Base-by-base conservation (phyloP, 2,113 vertebrate genomes). In the Pseudorasbora parva region DNA sequence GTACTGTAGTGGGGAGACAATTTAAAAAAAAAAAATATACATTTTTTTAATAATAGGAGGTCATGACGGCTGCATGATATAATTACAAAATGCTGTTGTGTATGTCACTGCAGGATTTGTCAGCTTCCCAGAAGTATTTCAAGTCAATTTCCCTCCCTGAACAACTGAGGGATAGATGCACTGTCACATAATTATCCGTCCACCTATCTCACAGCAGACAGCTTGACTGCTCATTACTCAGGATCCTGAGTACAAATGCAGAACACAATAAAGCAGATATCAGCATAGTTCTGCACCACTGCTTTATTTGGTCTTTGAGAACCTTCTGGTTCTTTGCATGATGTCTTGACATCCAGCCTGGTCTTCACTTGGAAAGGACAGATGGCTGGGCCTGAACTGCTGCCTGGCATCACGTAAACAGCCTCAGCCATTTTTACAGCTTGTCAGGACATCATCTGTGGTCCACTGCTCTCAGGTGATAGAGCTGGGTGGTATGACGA, bases 161-260 rank as follows among this genome's bases (percentile, higher is more conserved):
- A 75, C 47, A 30, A 62, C n/a, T 62, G 57, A 80, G 27, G n/a
- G 78, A 71, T n/a, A 41, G 47, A 37, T 69, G 27, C 45, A 71
- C 45, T 69, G 30, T 56, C 79, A 56, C 62, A 54, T 66, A 66
- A 62, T 64, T 47, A 33, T 80, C 78, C 3, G 6, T 49, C 59
- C 25, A 49, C 15, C 78, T 25, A 60, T 62, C 75, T 78, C 75
- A 60, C 56, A 8, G 25, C n/a, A 59, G 74, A 69, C 82, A 77
- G 49, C 82, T 78, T 69, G 49, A 84, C 51, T 69, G 49, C 75
- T 84, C 37, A 66, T 84, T 71, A 51, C 17, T 69, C 49, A 27
- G 51, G 3, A 57, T 59, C 17, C 6, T 8, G 41, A 25, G 73
- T 54, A 45, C 10, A 17, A 41, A 41, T 78, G 14, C 33, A 21